phyloP scores from a whole-genome alignment of 2,888 invertebrate species.

The Idaea aversata region DNA sequence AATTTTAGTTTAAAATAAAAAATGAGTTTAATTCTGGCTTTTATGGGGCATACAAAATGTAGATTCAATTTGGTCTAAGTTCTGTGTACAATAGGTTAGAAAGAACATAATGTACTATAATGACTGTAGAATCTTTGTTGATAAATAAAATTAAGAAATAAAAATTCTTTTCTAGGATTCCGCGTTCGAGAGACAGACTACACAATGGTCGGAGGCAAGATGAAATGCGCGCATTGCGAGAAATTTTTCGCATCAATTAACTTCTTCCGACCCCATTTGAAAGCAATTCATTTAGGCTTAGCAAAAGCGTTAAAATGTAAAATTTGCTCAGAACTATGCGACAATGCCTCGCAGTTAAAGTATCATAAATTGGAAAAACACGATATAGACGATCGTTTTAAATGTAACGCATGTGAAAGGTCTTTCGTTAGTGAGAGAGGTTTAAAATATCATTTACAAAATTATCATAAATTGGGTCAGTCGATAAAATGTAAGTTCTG shows the following conservation, averaged over 20 bases:
- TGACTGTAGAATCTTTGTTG: too few relatives aligned
- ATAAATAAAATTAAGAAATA: too few relatives aligned
- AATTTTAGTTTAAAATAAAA: too few relatives aligned
- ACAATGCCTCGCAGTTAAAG: neutral
- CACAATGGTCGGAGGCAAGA: neutral
- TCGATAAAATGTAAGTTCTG: constrained; percentile 38
- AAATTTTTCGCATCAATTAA: neutral
- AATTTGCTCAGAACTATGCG: neutral
- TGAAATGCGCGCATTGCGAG: neutral
- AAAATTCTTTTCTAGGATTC: neutral
- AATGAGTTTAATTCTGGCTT: too few relatives aligned
- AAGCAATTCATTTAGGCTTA: neutral
- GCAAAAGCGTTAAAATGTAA: neutral
- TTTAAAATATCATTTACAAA: constrained; percentile 2
- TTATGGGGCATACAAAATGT: too few relatives aligned
- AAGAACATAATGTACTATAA: too few relatives aligned
- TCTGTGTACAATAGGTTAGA: too few relatives aligned
- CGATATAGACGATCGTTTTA: constrained; percentile 1
- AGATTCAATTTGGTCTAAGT: too few relatives aligned
- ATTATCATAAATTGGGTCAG: constrained; percentile 5
- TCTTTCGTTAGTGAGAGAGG: constrained; percentile 4
- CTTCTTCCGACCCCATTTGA: neutral
- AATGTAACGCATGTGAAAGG: constrained; percentile 17
- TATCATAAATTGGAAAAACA: constrained; percentile 6
- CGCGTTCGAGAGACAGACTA: neutral